Conservation (phyloP, 2,888 invertebrate genomes). For the Drosophila austrosaltans region DNA sequence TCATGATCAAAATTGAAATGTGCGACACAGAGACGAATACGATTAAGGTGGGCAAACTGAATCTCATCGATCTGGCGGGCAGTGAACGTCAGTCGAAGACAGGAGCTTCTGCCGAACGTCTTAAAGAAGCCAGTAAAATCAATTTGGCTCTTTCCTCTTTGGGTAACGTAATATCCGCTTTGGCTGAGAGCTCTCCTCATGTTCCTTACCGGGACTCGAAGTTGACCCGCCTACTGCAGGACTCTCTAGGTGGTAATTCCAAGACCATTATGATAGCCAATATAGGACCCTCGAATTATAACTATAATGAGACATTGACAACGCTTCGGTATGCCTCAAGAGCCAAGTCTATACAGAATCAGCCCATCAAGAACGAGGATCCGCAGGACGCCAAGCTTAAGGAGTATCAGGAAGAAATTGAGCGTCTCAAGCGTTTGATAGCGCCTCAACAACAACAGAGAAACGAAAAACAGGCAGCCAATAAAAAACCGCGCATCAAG, state of each 20-base stretch:
- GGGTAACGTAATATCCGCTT: conserved; percentile 98
- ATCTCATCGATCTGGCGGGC: conserved; percentile 98
- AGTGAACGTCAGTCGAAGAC: conserved; percentile 99
- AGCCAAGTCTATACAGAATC: conserved; percentile 99
- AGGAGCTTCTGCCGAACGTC: conserved; percentile 95
- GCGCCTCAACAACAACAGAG: conserved; percentile 83
- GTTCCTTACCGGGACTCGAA: conserved; percentile 99
- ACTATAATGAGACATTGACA: conserved; percentile 98
- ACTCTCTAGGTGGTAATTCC: conserved; percentile 99
- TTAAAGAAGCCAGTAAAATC: conserved; percentile 98
- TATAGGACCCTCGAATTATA: conserved; percentile 98
- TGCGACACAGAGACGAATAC: conserved; percentile 87
- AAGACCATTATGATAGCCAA: conserved; percentile 99
- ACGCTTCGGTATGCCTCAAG: conserved; percentile 98
- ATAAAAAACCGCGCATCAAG: conserved; percentile 69
- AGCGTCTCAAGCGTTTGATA: conserved; percentile 86
- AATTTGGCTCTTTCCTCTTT: conserved; percentile 98
- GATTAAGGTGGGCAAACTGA: conserved; percentile 94
- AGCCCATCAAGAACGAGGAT: conserved; percentile 99
- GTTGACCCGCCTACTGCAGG: conserved; percentile 96
- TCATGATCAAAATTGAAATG: conserved; percentile 98
- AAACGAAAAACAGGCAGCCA: conserved; percentile 63
- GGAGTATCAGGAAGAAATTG: conserved; percentile 97
- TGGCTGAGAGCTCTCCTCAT: conserved; percentile 97
- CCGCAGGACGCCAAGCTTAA: conserved; percentile 98